Base-by-base conservation (phyloP, 2,888 invertebrate genomes). In the Hipparchia semele region DNA sequence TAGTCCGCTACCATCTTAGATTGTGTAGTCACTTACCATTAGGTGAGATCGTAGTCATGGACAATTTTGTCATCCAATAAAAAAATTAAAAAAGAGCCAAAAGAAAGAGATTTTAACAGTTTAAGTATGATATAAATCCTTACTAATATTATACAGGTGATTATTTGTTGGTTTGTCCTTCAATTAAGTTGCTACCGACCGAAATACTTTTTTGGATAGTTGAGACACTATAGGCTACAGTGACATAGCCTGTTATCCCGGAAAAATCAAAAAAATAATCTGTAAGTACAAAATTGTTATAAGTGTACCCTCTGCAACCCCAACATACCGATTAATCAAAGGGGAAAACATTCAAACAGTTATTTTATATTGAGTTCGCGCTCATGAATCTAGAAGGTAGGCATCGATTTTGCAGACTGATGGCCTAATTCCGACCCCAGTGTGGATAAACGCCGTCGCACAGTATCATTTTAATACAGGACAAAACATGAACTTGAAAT, bases 391-490 rank as follows among this genome's bases (percentile, higher is more conserved):
- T 74, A 75, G 71, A 71, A 76, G 73, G 71, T 71, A 72, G 59
- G 68, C 73, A 78, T 76, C 74, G 75, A 79, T 80, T 79, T 79
- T 77, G 70, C 72, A 76, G 73, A 75, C 80, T 82, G 81, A 86
- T 84, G 82, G 80, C 82, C 86, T 86, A 86, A 87, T 88, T 89
- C 73, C 79, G 77, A 76, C 79, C 83, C 82, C 81, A 85, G 80
- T 75, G 79, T 82, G 84, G 84, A 82, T 83, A 65, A 65, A 65
- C 53, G 51, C 23, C 33, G 33, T 65, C 12, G 51, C 51, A 33
- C 51, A 51, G 12, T 51, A 8, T 85, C 84, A 70, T 23, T 23
- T 23, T 23, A 23, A 66, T 60, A 68, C 53, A 39, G 59, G 70
- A 62, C 13, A 62, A 59, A 39, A 59, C 54, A 75, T 65, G 67